Base-by-base conservation (phyloP, 2,113 vertebrate species). In the Tachycineta bicolor region DNA sequence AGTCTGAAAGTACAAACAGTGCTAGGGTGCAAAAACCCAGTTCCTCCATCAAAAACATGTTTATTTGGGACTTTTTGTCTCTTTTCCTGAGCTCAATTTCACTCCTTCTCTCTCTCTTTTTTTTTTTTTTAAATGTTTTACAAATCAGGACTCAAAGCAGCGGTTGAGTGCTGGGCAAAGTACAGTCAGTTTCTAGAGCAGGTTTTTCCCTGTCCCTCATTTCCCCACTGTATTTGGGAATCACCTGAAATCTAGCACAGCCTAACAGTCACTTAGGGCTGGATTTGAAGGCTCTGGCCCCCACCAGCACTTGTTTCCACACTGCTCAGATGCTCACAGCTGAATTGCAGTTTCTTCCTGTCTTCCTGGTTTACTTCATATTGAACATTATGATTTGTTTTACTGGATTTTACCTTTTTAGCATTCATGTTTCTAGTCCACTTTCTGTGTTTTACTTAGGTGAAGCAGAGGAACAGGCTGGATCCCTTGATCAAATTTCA, bases 21-120 rank as follows among this genome's bases (percentile, higher is more conserved):
- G 3, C 44, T 65, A 76, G 37, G 28, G 41, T 90, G 73, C 67
- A 91, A 92, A 90, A 81, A 52, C 31, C 33, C 64, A 78, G 41
- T 70, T 83, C 71, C 64, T 89, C 64, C 67, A 41, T 47, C 76
- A 75, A 86, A 93, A 93, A 59, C n/a, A 37, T 58, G 41, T 31
- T 87, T 89, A 23, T 77, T 46, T 76, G 17, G 33, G 24, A 76
- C 55, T 83, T 68, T 19, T 37, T 53, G 12, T 59, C 94, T 83
- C 43, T 80, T 88, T 64, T 88, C 68, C 31, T 12, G 4, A 33
- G 60, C 76, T 88, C 71, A 58, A 7, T 70, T 93, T 79, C 29
- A 83, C 29, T 74, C 2, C 1, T 1, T 69, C 3, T 24, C 16
- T 28, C 12, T 10, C 9, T 11, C 1, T 21, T 1, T 6, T 12